These are phyloP conservation scores for Drosophila pachea DNA, from an alignment of 1,140 invertebrate genomes.

Conservation along the genomic window DNA sequence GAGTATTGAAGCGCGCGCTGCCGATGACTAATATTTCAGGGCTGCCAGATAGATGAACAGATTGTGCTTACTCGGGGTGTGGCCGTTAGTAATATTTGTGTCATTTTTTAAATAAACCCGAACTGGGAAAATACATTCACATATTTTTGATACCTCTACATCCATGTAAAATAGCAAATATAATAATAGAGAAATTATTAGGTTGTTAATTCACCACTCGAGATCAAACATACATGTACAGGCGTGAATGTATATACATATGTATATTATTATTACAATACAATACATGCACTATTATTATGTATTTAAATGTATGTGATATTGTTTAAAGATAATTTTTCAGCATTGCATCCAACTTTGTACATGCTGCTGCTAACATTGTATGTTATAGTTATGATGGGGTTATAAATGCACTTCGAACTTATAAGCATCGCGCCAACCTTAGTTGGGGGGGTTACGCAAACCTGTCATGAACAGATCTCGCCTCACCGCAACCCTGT, in stretches of 20 bases:
- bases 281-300: too few relatives aligned
- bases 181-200: background rate
- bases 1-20: constrained; percentile 46
- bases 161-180: background rate
- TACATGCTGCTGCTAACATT: background rate
- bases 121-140: background rate
- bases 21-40: constrained; percentile 49
- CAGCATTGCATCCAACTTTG: background rate
- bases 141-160: background rate
- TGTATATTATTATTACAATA: background rate
- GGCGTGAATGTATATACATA: background rate
- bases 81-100: constrained; percentile 21
- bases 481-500: constrained; percentile 41
- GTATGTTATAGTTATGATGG: background rate
- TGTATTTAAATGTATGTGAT: background rate
- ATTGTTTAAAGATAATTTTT: background rate
- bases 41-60: constrained; percentile 36
- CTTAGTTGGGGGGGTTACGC: constrained; percentile 36
- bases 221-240: background rate
- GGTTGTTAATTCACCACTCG: background rate
- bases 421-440: constrained; percentile 32
- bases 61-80: constrained; percentile 32
- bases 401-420: constrained; percentile 31
- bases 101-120: constrained; percentile 18
- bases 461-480: constrained; percentile 35